Evolutionary conservation across 2,888 invertebrate genomes (phyloP).

Genomic region (Sminthurinus aureus): DNA sequence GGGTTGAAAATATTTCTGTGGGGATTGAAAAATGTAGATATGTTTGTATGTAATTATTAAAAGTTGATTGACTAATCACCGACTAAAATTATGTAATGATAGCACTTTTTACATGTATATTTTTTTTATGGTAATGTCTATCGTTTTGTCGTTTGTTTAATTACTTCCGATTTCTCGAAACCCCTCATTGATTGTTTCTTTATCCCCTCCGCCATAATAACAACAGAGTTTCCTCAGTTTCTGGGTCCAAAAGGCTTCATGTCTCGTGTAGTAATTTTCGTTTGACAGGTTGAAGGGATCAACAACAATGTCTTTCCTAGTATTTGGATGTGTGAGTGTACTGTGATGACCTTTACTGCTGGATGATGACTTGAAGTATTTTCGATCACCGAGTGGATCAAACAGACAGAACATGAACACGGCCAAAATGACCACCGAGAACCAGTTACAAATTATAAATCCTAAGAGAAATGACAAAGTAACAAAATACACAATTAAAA

Average conservation of each 20-base stretch:
- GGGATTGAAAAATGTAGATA: not conserved
- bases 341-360: not conserved
- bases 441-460: slow-evolving; percentile 83
- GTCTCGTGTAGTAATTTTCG: slow-evolving; percentile 20
- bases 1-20: slow-evolving; percentile 74
- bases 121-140: not conserved
- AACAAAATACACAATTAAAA: slow-evolving; percentile 1
- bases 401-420: slow-evolving; percentile 80
- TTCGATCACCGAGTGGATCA: slow-evolving; percentile 74
- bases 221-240: slow-evolving; percentile 45
- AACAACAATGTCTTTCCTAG: not conserved
- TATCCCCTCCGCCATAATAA: slow-evolving; percentile 42
- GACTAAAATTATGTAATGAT: too few relatives aligned
- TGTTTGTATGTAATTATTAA: not conserved
- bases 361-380: not conserved
- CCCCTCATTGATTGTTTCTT: slow-evolving; percentile 44
- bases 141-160: not conserved
- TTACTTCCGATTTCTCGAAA: slow-evolving; percentile 52
- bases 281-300: slow-evolving; percentile 20
- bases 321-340: too few relatives aligned
- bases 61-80: too few relatives aligned
- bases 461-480: slow-evolving; percentile 65
- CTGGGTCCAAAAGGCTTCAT: slow-evolving; percentile 43
- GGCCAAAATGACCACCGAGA: slow-evolving; percentile 75
- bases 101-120: not conserved